A percentile compares a stretch with the other conserved stretches of the same genome.
Conservation (phyloP, 2,888 invertebrate genomes). For the Platypus cylindrus region DNA sequence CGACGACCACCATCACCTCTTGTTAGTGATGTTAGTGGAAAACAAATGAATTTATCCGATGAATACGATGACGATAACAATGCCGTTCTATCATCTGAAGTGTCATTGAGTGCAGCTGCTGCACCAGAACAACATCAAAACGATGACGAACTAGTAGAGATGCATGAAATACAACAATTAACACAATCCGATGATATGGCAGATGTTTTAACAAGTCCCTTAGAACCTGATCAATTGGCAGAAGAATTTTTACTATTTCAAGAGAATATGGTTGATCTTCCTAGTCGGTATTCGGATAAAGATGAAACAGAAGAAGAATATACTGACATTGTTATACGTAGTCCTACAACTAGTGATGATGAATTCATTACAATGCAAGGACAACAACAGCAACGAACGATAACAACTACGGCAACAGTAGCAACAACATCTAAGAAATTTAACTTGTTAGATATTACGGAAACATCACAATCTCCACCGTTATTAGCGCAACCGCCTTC, state of each 20-base stretch:
- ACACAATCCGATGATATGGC: constrained; percentile 40
- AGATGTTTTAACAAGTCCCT: constrained; percentile 48
- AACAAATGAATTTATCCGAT: constrained; percentile 24
- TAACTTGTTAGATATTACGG: constrained; percentile 34
- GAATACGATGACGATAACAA: constrained; percentile 49
- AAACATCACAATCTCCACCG: constrained; percentile 42
- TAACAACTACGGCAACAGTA: no score
- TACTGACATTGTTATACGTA: constrained; percentile 29
- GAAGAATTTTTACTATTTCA: constrained; percentile 54
- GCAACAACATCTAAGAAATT: no score
- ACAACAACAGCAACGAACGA: no score
- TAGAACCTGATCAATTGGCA: constrained; percentile 43
- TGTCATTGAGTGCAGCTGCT: constrained; percentile 45
- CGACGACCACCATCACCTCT: constrained; percentile 35
- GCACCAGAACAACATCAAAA: no score
- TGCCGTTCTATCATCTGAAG: constrained; percentile 43
- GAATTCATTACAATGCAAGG: constrained; percentile 33
- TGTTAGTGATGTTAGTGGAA: constrained; percentile 21
- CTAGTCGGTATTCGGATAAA: constrained; percentile 43
- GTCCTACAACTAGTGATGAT: constrained; percentile 35
- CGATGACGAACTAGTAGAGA: constrained; percentile 45
- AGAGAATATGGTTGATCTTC: constrained; percentile 46
- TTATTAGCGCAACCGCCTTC: no score
- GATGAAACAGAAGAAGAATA: constrained; percentile 31
- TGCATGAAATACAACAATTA: constrained; percentile 44